Evolutionary conservation across 2,797 vertebrate genomes (phyloP), one percentile per base, ranked within the genome.

Genomic region (Xiphophorus birchmanni): DNA sequence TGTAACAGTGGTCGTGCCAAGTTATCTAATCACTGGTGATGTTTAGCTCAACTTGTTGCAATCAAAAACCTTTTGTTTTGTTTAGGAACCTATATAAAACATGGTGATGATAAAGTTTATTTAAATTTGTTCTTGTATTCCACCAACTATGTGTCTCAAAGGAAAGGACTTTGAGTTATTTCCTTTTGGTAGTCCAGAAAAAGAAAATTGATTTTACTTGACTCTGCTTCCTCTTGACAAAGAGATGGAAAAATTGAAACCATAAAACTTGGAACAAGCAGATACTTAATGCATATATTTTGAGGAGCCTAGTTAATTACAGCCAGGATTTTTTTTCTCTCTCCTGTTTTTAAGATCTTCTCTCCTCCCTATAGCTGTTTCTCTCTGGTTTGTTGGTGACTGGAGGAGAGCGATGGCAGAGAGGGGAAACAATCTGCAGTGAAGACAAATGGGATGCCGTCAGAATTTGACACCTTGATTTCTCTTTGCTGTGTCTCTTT

Each of bases 381-480:
- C 56, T 65, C 52, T n/a, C 58, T 23, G 52, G 35, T 77, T 78
- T 40, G 63, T 80, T 72, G 13, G 71, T 73, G 74, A 9, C 77
- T 26, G 75, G 80, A 78, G 56, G 35, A 72, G 50, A 75, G 10
- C 15, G 23, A 42, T 73, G 21, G 65, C 67, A 52, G 79, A 73
- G 12, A 67, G 52, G 74, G 71, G 60, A 87, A 88, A 82, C 52
- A 5, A 79, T 58, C 26, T 6, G 5, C 52, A 52, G 42, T 71
- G 60, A 83, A 73, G 81, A 86, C 77, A 82, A 80, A 87, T 84
- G n/a, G 63, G 74, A 88, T 73, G 75, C 72, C 82, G 35, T 42
- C 11, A 40, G 50, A 63, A 15, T 67, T 52, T 79, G 76, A 75
- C 44, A 65, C 74, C 44, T 73, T 47, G 69, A 32, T 29, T 72